Evolutionary conservation across 2,888 invertebrate genomes (phyloP).

Genomic region (Tenthredo livida): DNA sequence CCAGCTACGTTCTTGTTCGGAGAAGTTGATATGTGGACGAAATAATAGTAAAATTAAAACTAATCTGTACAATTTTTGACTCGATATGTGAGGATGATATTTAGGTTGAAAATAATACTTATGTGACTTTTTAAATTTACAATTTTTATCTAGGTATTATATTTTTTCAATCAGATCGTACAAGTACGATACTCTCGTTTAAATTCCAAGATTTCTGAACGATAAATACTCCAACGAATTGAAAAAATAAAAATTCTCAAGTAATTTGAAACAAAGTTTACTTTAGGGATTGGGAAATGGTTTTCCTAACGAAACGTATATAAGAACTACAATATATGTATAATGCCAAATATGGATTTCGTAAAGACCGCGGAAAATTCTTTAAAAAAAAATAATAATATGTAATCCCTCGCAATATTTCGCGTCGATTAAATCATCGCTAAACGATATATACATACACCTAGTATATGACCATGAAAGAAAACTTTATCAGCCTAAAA

Average conservation of each 20-base stretch:
- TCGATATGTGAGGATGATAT: neutral
- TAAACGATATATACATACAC: neutral
- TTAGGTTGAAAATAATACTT: neutral
- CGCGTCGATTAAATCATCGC: neutral
- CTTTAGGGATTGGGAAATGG: neutral
- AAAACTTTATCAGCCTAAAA: neutral
- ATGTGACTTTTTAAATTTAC: neutral
- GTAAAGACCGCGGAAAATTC: neutral
- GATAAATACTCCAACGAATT: neutral
- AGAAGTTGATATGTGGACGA: neutral
- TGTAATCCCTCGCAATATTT: neutral
- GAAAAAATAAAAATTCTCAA: neutral
- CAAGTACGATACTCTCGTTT: neutral
- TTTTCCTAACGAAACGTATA: neutral
- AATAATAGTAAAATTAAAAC: neutral
- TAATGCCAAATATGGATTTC: no score
- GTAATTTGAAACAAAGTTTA: constrained; percentile 7
- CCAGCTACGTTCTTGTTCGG: neutral
- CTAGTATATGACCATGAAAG: neutral
- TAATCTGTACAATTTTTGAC: neutral
- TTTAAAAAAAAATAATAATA: neutral
- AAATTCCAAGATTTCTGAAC: neutral
- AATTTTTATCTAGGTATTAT: neutral
- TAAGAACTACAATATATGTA: neutral
- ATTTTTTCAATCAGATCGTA: neutral